Conservation (phyloP, 2,797 vertebrate species). For the Diplodus sargus region DNA sequence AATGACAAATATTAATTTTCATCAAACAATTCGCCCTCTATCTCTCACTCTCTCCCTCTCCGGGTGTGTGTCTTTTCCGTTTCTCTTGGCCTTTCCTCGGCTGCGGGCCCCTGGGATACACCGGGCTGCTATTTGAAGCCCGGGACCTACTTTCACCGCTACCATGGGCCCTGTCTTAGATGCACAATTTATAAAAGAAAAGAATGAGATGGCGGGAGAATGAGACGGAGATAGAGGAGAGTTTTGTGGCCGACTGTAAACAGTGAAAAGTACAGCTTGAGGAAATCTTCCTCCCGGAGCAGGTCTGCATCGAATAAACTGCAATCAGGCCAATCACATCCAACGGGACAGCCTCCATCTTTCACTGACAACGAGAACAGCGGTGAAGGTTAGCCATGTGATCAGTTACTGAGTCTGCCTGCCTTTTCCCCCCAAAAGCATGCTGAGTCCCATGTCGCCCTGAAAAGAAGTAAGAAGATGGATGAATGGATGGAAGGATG, state of each 20-base stretch:
- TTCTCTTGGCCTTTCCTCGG: slow-evolving; percentile 73
- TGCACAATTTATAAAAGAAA: slow-evolving; percentile 80
- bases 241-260: slow-evolving; percentile 48
- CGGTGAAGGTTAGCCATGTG: background rate
- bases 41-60: slow-evolving; percentile 47
- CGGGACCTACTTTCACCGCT: slow-evolving; percentile 77
- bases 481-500: background rate
- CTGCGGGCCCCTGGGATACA: slow-evolving; percentile 73
- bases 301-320: slow-evolving; percentile 2
- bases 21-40: slow-evolving; percentile 58
- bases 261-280: slow-evolving; percentile 29
- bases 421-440: too few relatives aligned
- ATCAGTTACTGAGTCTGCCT: background rate
- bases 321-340: slow-evolving; percentile 33
- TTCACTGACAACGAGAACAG: background rate
- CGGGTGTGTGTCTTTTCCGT: slow-evolving; percentile 54
- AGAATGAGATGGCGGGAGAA: slow-evolving; percentile 48
- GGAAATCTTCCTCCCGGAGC: slow-evolving; percentile 8
- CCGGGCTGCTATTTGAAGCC: slow-evolving; percentile 80
- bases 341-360: background rate
- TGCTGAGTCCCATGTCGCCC: background rate
- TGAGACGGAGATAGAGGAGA: slow-evolving; percentile 15
- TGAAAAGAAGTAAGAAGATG: background rate
- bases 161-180: slow-evolving; percentile 73
- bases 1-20: slow-evolving; percentile 82